These are phyloP conservation scores for Pachliopta kotzebuea DNA, from an alignment of 2,888 invertebrate species.

Conservation along the genomic window DNA sequence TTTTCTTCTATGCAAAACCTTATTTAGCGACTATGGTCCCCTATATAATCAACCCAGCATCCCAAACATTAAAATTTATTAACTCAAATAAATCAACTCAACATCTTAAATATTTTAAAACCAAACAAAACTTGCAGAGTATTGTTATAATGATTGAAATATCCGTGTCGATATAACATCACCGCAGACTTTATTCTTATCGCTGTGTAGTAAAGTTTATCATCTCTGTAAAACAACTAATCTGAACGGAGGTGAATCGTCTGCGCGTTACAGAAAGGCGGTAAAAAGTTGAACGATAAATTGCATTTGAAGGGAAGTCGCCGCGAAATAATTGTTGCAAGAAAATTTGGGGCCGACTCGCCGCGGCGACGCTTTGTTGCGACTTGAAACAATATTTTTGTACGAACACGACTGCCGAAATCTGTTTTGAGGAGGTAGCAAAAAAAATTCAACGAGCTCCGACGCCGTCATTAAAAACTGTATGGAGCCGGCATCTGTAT, in stretches of 20 bases:
- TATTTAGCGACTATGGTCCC: too few species aligned
- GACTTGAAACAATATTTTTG: slow-evolving; percentile 32
- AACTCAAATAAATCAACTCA: too few species aligned
- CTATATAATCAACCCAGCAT: too few species aligned
- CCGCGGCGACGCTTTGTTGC: slow-evolving; percentile 33
- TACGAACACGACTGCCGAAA: slow-evolving; percentile 12
- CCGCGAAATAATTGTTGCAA: slow-evolving; percentile 52
- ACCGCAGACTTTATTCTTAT: too few species aligned
- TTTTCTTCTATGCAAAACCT: too few species aligned
- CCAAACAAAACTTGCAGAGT: too few species aligned
- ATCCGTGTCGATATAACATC: too few species aligned
- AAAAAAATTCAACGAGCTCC: slow-evolving; percentile 42
- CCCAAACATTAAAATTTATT: too few species aligned
- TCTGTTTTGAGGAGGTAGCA: slow-evolving; percentile 41
- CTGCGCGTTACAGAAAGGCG: slow-evolving; percentile 33
- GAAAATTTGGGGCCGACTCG: slow-evolving; percentile 38
- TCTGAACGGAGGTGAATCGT: slow-evolving; percentile 20
- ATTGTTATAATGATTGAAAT: too few species aligned
- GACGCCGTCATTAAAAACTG: slow-evolving; percentile 27
- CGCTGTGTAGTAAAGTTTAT: too few species aligned
- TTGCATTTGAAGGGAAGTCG: slow-evolving; percentile 54
- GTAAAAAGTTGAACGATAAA: slow-evolving; percentile 60
- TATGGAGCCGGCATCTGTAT: background rate
- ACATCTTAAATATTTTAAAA: too few species aligned
- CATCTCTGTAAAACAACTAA: slow-evolving; percentile 12